These are phyloP conservation scores for Oryzias curvinotus DNA, from an alignment of 2,113 vertebrate species.

Conservation along the genomic window DNA sequence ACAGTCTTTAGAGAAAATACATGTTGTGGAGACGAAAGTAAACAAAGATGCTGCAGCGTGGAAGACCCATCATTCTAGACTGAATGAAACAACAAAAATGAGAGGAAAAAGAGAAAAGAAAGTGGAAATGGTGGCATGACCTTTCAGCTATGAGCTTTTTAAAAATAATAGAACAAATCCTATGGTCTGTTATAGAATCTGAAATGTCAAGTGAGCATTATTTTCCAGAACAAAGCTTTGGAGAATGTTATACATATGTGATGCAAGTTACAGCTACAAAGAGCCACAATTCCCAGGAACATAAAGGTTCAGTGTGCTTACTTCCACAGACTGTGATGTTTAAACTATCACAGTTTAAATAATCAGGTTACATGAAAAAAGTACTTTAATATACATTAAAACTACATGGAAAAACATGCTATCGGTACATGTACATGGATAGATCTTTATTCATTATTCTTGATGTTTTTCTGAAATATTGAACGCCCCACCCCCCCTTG, in stretches of 20 bases:
- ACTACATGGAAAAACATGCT: too few species aligned
- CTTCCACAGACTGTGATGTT: conserved; percentile 47
- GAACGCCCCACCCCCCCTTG: too few species aligned
- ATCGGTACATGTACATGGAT: too few species aligned
- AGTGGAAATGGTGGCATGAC: conserved; percentile 37
- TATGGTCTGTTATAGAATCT: conserved; percentile 48
- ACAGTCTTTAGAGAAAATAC: conserved; percentile 53
- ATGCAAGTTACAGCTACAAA: conserved; percentile 50
- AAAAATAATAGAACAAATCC: conserved; percentile 27
- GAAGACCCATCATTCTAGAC: conserved; percentile 60
- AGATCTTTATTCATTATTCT: too few species aligned
- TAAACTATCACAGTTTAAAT: conserved; percentile 22
- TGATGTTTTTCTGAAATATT: too few species aligned
- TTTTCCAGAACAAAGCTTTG: conserved; percentile 54
- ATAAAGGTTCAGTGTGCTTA: conserved; percentile 29
- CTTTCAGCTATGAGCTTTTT: conserved; percentile 49
- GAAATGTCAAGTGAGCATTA: conserved; percentile 54
- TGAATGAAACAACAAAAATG: conserved; percentile 45
- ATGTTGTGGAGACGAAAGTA: conserved; percentile 56
- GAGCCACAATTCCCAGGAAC: conserved; percentile 40
- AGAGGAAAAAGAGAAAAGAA: conserved; percentile 30
- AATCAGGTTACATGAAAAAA: too few species aligned
- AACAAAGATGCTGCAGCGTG: conserved; percentile 52
- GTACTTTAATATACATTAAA: too few species aligned
- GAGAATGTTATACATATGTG: conserved; percentile 32